phyloP scores from a whole-genome alignment of 2,888 invertebrate species.

The Epistrophe grossulariae region DNA sequence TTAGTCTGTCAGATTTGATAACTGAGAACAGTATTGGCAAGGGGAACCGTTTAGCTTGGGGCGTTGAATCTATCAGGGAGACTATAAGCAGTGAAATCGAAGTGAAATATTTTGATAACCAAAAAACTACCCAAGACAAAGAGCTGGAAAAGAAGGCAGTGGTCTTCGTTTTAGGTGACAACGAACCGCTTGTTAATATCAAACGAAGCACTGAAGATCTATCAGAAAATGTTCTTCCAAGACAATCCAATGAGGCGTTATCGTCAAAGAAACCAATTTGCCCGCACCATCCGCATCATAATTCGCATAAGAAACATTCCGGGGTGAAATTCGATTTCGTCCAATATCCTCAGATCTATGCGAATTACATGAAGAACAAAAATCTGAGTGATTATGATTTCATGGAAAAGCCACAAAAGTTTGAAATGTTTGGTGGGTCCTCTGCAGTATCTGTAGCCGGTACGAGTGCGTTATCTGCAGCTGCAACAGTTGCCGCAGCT shows the following conservation, averaged over 20 bases:
- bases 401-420: slow-evolving; percentile 79
- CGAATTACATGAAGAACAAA: slow-evolving; percentile 90
- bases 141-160: slow-evolving; percentile 82
- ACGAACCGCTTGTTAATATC: slow-evolving; percentile 88
- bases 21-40: slow-evolving; percentile 83
- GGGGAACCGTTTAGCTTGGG: slow-evolving; percentile 81
- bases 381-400: slow-evolving; percentile 85
- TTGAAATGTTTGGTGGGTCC: slow-evolving; percentile 77
- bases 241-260: slow-evolving; percentile 18
- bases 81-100: slow-evolving; percentile 82
- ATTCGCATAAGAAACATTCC: slow-evolving; percentile 86
- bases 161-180: slow-evolving; percentile 89
- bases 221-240: slow-evolving; percentile 48
- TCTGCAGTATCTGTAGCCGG: slow-evolving; percentile 37
- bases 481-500: slow-evolving; percentile 67
- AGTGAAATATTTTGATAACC: slow-evolving; percentile 64
- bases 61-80: slow-evolving; percentile 82
- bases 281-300: slow-evolving; percentile 80
- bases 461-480: slow-evolving; percentile 61
- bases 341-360: slow-evolving; percentile 90
- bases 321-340: slow-evolving; percentile 90
- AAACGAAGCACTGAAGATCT: slow-evolving; percentile 84
- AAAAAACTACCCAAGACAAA: slow-evolving; percentile 54
- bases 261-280: slow-evolving; percentile 77
- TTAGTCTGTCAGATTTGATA: slow-evolving; percentile 82